Evolutionary conservation across 2,113 vertebrate genomes (phyloP).

Genomic region (Dascyllus trimaculatus): DNA sequence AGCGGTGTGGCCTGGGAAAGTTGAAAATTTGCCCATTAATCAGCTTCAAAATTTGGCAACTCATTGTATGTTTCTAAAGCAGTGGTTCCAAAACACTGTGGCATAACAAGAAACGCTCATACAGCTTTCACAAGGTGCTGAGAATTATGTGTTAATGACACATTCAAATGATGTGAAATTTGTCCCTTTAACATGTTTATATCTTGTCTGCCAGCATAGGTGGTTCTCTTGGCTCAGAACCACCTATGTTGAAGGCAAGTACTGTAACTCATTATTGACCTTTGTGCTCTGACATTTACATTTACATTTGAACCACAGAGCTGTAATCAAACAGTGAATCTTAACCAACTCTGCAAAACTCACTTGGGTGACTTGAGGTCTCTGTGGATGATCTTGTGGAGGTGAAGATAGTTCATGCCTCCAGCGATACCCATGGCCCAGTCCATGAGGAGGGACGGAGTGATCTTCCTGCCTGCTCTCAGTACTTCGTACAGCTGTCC

Average conservation of each 20-base stretch:
- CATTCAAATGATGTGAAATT: no score
- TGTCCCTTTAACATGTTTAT: neutral
- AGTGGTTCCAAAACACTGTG: neutral
- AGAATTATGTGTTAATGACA: no score
- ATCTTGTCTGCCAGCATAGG: neutral
- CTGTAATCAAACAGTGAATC: neutral
- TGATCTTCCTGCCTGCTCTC: constrained; percentile 95
- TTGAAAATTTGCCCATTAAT: neutral
- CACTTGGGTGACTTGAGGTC: constrained; percentile 99
- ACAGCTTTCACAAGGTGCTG: no score
- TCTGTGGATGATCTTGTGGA: constrained; percentile 99
- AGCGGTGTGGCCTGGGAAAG: neutral
- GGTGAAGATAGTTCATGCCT: constrained; percentile 99
- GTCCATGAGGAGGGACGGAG: constrained; percentile 94
- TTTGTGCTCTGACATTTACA: neutral
- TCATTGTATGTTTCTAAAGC: neutral
- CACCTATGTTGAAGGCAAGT: neutral
- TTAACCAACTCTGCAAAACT: constrained; percentile 26
- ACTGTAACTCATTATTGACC: neutral
- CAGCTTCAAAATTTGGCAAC: neutral
- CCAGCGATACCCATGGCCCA: constrained; percentile 99
- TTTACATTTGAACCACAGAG: neutral
- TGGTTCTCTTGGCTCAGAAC: no score
- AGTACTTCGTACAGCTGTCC: constrained; percentile 99
- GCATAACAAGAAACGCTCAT: no score